These are phyloP conservation scores for Meteorus colon DNA, from an alignment of 2,888 invertebrate genomes.

Conservation along the genomic window DNA sequence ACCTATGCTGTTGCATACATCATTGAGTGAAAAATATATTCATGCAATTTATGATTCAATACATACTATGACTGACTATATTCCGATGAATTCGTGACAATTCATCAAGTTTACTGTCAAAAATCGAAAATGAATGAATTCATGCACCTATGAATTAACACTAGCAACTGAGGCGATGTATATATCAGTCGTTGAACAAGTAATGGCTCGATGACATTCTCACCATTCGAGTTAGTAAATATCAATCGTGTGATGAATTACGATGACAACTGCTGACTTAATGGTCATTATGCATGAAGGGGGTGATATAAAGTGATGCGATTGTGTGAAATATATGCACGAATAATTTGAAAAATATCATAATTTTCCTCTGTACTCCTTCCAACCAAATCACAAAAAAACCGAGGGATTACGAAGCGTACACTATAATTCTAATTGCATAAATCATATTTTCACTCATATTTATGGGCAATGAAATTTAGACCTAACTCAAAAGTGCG, in stretches of 20 bases:
- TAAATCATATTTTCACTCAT: conserved; percentile 33
- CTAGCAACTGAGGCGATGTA: neutral
- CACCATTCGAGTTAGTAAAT: neutral
- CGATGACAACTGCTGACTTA: neutral
- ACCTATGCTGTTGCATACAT: neutral
- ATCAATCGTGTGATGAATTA: neutral
- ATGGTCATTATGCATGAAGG: neutral
- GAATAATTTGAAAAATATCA: neutral
- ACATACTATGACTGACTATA: neutral
- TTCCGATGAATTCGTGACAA: conserved; percentile 54
- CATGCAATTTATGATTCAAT: no score
- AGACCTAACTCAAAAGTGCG: conserved; percentile 5
- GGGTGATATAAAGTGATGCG: neutral
- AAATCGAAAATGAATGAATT: no score
- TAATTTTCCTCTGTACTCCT: conserved; percentile 14
- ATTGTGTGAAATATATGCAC: neutral
- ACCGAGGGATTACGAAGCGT: conserved; percentile 5
- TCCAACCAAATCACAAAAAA: neutral
- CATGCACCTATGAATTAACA: no score
- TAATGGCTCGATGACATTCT: neutral
- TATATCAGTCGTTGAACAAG: neutral
- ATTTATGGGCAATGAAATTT: conserved; percentile 37
- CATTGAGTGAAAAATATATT: neutral
- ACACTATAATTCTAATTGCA: neutral
- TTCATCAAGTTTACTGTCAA: conserved; percentile 38